phyloP scores from a whole-genome alignment of 2,888 invertebrate species.

The Agonopterix subpropinquella region DNA sequence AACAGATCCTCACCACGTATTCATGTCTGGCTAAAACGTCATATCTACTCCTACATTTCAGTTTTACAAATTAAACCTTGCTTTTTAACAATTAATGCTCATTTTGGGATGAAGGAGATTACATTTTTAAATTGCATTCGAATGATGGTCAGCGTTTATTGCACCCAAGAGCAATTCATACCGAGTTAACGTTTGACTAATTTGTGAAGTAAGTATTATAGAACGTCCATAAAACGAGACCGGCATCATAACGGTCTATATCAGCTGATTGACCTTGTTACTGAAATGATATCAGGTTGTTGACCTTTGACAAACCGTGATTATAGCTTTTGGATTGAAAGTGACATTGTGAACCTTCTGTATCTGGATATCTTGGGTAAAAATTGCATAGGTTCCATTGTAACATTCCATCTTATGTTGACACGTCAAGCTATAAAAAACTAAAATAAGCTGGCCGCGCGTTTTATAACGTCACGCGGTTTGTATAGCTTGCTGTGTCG shows the following conservation, averaged over 20 bases:
- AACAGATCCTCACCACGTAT: slow-evolving; percentile 58
- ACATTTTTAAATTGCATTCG: slow-evolving; percentile 48
- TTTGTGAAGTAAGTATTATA: slow-evolving; percentile 63
- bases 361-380: too few relatives aligned
- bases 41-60: slow-evolving; percentile 9
- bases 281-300: too few relatives aligned
- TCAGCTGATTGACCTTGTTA: slow-evolving; percentile 42
- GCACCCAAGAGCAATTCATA: slow-evolving; percentile 64
- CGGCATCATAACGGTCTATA: slow-evolving; percentile 34
- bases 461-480: too few relatives aligned
- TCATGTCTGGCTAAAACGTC: slow-evolving; percentile 16
- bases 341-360: too few relatives aligned
- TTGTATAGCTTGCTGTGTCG: too few relatives aligned
- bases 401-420: too few relatives aligned
- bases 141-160: slow-evolving; percentile 65
- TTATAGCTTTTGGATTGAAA: too few relatives aligned
- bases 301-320: too few relatives aligned
- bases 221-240: slow-evolving; percentile 50
- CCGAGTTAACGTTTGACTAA: slow-evolving; percentile 71
- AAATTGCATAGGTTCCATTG: too few relatives aligned
- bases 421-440: too few relatives aligned
- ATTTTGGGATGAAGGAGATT: slow-evolving; percentile 10
- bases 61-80: slow-evolving; percentile 18
- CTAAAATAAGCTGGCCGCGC: too few relatives aligned
- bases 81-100: slow-evolving; percentile 7